A percentile compares a stretch with the other conserved stretches of the same genome.
phyloP scores from a whole-genome alignment of 1,140 invertebrate genomes.

The Dufourea novaeangliae region DNA sequence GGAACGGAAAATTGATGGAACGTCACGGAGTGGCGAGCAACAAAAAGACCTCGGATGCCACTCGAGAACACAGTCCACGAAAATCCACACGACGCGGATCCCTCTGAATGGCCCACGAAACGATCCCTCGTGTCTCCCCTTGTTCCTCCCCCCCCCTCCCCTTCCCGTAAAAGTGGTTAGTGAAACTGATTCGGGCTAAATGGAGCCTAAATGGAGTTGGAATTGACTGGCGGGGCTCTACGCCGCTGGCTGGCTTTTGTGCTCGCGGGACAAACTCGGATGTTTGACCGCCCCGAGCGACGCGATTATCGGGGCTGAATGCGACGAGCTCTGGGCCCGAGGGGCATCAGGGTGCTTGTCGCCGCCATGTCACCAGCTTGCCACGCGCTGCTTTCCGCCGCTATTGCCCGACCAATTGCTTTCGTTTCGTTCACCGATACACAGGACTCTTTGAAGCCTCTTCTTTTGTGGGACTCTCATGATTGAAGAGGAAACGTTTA shows the following conservation, averaged over 20 bases:
- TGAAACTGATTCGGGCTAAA: constrained; percentile 76
- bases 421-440: background rate
- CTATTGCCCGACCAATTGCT: background rate
- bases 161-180: constrained; percentile 69
- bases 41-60: constrained; percentile 21
- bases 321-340: background rate
- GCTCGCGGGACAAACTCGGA: constrained; percentile 21
- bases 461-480: background rate
- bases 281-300: constrained; percentile 34
- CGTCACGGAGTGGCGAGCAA: constrained; percentile 34
- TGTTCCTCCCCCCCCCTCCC: constrained; percentile 7
- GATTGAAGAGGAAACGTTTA: too few relatives aligned
- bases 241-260: constrained; percentile 65
- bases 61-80: constrained; percentile 43
- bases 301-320: constrained; percentile 36
- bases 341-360: background rate
- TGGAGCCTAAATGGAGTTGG: constrained; percentile 75
- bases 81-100: constrained; percentile 55
- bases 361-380: constrained; percentile 12
- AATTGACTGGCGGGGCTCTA: constrained; percentile 62
- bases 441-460: background rate
- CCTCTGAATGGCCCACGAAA: constrained; percentile 36
- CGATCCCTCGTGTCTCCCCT: constrained; percentile 15
- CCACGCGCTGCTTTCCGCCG: constrained; percentile 27
- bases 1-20: constrained; percentile 66